Evolutionary conservation across 2,113 vertebrate species (phyloP).

Genomic region (Sigmodon hispidus): DNA sequence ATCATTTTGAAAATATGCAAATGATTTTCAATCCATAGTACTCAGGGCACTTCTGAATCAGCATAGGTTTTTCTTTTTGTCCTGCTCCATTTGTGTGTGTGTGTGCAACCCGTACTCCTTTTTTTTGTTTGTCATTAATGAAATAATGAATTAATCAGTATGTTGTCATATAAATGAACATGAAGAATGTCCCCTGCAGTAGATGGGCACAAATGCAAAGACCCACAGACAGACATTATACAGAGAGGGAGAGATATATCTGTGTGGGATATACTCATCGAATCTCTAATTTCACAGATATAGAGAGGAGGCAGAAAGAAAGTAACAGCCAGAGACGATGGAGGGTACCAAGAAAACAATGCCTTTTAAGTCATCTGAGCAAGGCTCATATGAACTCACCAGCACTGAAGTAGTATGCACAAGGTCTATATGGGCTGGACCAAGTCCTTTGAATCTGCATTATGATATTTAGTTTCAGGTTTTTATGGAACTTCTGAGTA

Average conservation of each 20-base stretch:
- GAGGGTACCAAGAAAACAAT: too few relatives aligned
- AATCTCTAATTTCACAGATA: too few relatives aligned
- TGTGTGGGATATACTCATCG: not conserved
- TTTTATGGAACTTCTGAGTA: not conserved
- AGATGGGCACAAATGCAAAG: not conserved
- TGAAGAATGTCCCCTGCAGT: not conserved
- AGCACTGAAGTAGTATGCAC: not conserved
- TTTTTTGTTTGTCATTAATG: not conserved
- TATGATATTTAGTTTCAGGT: not conserved
- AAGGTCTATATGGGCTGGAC: not conserved
- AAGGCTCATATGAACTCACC: not conserved
- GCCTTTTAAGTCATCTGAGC: not conserved
- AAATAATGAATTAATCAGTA: not conserved
- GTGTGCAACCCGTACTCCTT: not conserved
- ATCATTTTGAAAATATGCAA: not conserved
- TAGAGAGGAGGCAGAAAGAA: not conserved
- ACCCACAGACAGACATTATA: not conserved
- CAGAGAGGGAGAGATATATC: not conserved
- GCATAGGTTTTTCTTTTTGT: not conserved
- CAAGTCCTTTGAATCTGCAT: fast-evolving
- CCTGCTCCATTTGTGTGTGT: not conserved
- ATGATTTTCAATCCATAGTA: not conserved
- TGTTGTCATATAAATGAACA: not conserved
- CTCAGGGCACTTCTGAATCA: not conserved
- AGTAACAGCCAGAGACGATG: not conserved